These are phyloP conservation scores for Gobio gobio DNA, from an alignment of 2,113 vertebrate species.

Conservation along the genomic window DNA sequence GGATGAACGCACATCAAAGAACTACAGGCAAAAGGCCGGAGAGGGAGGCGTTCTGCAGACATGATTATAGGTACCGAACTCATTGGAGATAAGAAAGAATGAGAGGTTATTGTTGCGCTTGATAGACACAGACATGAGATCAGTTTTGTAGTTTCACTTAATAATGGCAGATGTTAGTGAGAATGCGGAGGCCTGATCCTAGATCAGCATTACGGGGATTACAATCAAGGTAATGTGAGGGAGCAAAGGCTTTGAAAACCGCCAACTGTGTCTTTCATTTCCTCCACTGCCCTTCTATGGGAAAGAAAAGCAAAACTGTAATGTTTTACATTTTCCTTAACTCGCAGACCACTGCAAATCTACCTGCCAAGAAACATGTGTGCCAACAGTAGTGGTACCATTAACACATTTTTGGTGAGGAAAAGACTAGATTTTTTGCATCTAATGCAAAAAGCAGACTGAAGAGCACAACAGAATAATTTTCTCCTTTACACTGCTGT, in stretches of 20 bases:
- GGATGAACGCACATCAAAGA: conserved; percentile 60
- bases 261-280: conserved; percentile 41
- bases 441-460: background rate
- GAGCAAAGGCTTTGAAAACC: conserved; percentile 8
- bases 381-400: background rate
- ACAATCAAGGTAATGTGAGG: conserved; percentile 5
- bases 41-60: conserved; percentile 27
- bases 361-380: background rate
- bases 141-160: background rate
- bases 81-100: conserved; percentile 29
- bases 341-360: background rate
- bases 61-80: conserved; percentile 51
- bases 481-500: background rate
- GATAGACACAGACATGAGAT: background rate
- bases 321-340: background rate
- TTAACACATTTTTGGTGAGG: background rate
- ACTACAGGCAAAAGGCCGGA: conserved; percentile 17
- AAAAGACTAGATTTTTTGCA: background rate
- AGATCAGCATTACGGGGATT: background rate
- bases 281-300: background rate
- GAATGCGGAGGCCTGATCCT: background rate
- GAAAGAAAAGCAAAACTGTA: background rate
- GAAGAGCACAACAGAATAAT: background rate
- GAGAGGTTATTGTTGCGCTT: conserved; percentile 17
- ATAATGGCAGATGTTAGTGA: conserved; percentile 10